Evolutionary conservation across 2,888 invertebrate species (phyloP), one percentile per base, ranked within the genome.

Genomic region (Athetis lepigone): DNA sequence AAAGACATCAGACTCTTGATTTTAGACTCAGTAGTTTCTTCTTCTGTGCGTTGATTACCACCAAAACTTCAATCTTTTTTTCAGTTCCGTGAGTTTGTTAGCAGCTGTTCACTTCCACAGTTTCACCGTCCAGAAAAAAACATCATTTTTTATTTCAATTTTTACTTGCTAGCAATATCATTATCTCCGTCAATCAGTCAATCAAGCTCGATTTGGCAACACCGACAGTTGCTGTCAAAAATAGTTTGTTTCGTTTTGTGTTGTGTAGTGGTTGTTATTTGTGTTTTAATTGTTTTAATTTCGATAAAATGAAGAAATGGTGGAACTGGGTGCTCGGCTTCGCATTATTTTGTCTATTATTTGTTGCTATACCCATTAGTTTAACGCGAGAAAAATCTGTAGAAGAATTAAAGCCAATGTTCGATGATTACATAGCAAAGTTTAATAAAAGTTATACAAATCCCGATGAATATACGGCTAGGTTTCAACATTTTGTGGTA

Each of bases 371-470:
- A 76, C 94, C 94, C 3, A 45, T 94, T 18, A 76, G 86, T 4
- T 85, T 90, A 52, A 69, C 80, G 4, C 80, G 80, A 2, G 70
- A 84, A 19, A 81, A 75, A 57, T 80, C 80, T 54, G 80, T 86
- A 47, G 80, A 89, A 56, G 81, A 89, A 69, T 71, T 92, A 27
- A 84, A 88, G 62, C 82, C 90, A 13, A 85, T 92, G 79, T 96
- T 96, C 73, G 87, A 95, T 51, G 87, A 92, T 23, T 96, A 95
- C 73, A 88, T 96, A 13, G 72, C 88, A 77, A 91, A 93, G 80
- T 96, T 92, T 77, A 96, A 96, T 80, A 96, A 96, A 92, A 91
- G 88, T 77, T 96, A 96, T 79, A 87, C 85, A 79, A 90, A 89
- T 59, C 87, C 92, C 0, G 88, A 86, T 4, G 95, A 96, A 83